A percentile compares a stretch with the other conserved stretches of the same genome.
Evolutionary conservation across 2,888 invertebrate species (phyloP).

Genomic region (Lasioglossum villosulum): DNA sequence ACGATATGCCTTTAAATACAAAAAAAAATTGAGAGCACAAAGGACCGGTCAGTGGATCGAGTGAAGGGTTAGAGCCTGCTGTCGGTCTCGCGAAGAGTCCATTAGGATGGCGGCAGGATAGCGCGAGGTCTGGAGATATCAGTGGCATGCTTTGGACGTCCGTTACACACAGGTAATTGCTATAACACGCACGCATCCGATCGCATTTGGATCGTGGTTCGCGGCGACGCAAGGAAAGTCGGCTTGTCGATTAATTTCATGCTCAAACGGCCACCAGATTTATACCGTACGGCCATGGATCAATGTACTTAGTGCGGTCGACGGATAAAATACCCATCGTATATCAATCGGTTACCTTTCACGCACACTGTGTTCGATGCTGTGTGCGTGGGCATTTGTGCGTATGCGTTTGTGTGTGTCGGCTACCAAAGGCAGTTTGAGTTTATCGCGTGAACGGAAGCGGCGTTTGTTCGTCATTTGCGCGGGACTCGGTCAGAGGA

Average conservation of each 20-base stretch:
- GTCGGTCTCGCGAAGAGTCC: neutral
- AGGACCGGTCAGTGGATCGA: neutral
- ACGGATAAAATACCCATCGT: conserved; percentile 35
- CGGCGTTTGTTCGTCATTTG: conserved; percentile 53
- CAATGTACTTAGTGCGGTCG: conserved; percentile 29
- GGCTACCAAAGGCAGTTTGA: conserved; percentile 29
- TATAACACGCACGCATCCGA: neutral
- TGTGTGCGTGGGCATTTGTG: neutral
- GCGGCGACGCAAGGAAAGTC: conserved; percentile 22
- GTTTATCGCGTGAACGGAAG: conserved; percentile 39
- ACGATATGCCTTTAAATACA: too few relatives aligned
- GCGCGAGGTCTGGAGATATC: neutral
- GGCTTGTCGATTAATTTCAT: conserved; percentile 43
- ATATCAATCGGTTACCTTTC: conserved; percentile 37
- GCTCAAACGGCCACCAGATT: conserved; percentile 42
- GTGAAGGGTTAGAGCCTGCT: neutral
- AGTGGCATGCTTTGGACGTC: neutral
- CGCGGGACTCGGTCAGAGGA: conserved; percentile 51
- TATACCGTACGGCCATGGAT: conserved; percentile 26
- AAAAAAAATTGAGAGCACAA: neutral
- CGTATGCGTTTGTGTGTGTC: neutral
- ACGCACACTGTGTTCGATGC: neutral
- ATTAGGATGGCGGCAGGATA: neutral
- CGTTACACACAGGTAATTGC: neutral
- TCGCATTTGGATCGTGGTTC: neutral